phyloP scores from a whole-genome alignment of 64 coral and sea anemone species.

The Orbicella faveolata region DNA sequence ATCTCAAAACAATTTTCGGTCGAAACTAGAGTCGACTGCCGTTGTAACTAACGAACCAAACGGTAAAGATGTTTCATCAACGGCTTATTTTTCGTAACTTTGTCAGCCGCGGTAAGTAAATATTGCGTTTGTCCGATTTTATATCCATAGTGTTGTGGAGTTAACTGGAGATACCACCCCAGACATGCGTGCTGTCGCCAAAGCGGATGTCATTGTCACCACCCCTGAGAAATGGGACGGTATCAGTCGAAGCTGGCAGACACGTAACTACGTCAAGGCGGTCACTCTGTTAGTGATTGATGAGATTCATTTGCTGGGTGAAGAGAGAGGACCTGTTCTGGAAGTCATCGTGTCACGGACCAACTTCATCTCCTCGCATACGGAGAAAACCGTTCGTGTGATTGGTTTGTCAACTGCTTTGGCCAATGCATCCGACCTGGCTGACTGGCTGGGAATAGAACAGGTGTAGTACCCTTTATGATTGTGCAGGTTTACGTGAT shows the following conservation, averaged over 20 bases:
- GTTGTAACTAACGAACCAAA: too few species aligned
- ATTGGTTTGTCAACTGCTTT: conserved; percentile 93
- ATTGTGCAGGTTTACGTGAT: too few species aligned
- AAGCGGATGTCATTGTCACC: conserved; percentile 97
- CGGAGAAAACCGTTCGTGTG: conserved; percentile 80
- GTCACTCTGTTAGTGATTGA: conserved; percentile 90
- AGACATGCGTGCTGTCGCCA: conserved; percentile 86
- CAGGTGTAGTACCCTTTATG: conserved; percentile 35
- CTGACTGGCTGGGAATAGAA: conserved; percentile 89
- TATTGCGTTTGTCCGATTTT: background rate
- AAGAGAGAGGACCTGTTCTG: conserved; percentile 94
- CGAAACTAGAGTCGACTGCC: too few species aligned
- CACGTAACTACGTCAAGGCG: conserved; percentile 89
- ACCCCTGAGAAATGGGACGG: conserved; percentile 99
- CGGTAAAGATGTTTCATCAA: too few species aligned
- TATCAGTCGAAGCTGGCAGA: conserved; percentile 98
- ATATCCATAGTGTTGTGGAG: conserved; percentile 75
- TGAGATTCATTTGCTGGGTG: conserved; percentile 97
- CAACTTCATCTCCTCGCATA: conserved; percentile 98
- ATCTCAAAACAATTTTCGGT: too few species aligned
- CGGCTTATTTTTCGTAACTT: too few species aligned
- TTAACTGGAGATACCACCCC: conserved; percentile 94
- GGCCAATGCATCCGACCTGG: conserved; percentile 91
- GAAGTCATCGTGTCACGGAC: conserved; percentile 98
- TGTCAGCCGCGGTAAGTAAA: too few species aligned